These are phyloP conservation scores for Apamea epomidion DNA, from an alignment of 2,888 invertebrate genomes.

Conservation along the genomic window DNA sequence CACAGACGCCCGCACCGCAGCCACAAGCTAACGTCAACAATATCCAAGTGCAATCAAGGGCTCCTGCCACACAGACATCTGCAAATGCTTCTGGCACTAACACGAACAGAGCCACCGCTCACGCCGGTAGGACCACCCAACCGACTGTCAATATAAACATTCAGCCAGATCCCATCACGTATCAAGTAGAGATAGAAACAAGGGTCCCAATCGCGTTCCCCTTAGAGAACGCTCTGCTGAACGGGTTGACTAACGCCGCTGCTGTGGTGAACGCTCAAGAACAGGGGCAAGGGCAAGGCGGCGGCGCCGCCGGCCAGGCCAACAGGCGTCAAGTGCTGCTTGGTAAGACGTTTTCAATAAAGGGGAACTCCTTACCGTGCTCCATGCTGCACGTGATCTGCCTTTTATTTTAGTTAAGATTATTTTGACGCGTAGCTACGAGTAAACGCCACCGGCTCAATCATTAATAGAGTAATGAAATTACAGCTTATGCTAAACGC, in stretches of 20 bases:
- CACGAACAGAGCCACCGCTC: constrained; percentile 44
- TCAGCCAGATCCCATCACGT: constrained; percentile 76
- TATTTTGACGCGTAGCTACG: constrained; percentile 17
- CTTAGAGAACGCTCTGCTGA: constrained; percentile 74
- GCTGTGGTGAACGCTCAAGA: constrained; percentile 56
- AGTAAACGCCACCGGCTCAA: constrained; percentile 53
- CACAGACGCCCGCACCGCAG: constrained; percentile 9
- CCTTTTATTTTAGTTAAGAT: constrained; percentile 11
- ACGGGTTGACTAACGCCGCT: constrained; percentile 68
- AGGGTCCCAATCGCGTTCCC: constrained; percentile 80
- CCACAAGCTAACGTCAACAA: constrained; percentile 16
- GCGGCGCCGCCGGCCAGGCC: constrained; percentile 52
- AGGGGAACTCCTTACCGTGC: constrained; percentile 31
- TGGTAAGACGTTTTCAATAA: constrained; percentile 70
- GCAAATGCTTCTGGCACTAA: constrained; percentile 39
- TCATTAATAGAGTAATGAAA: constrained; percentile 50
- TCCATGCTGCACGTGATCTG: constrained; percentile 26
- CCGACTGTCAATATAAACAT: constrained; percentile 74
- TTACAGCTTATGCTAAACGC: not conserved
- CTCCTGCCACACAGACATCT: constrained; percentile 47
- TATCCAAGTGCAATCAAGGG: constrained; percentile 20
- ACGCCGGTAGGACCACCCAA: constrained; percentile 74
- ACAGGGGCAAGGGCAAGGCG: constrained; percentile 51
- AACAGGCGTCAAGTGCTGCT: constrained; percentile 74
- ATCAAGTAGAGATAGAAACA: constrained; percentile 83